These are phyloP conservation scores for Uropetala carovei DNA, from an alignment of 2,888 invertebrate species.

Conservation along the genomic window DNA sequence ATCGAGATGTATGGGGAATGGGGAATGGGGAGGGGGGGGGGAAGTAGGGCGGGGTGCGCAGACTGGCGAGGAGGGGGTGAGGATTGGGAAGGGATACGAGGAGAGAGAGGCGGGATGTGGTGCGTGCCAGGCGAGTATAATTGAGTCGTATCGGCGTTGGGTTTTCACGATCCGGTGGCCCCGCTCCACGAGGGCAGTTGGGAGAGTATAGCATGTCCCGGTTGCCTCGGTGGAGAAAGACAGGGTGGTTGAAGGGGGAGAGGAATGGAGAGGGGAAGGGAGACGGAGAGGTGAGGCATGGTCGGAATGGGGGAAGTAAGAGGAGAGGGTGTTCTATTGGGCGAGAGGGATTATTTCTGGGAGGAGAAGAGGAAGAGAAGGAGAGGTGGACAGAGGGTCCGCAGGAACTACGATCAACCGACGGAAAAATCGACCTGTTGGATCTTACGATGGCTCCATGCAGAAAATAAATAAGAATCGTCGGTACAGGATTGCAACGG, in stretches of 20 bases:
- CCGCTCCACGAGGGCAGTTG: too few relatives aligned
- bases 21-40: conserved; percentile 60
- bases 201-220: too few relatives aligned
- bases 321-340: not conserved
- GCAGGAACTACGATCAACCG: too few relatives aligned
- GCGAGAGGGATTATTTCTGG: too few relatives aligned
- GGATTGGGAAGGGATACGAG: not conserved
- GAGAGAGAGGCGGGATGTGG: not conserved
- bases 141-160: too few relatives aligned
- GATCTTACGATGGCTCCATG: too few relatives aligned
- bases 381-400: not conserved
- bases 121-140: not conserved
- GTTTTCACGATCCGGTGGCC: too few relatives aligned
- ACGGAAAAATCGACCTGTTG: too few relatives aligned
- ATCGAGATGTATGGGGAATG: not conserved
- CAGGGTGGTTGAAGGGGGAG: not conserved
- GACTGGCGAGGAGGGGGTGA: conserved; percentile 45
- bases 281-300: too few relatives aligned
- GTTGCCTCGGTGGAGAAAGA: not conserved
- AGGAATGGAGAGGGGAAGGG: too few relatives aligned
- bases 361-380: not conserved
- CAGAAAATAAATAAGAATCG: too few relatives aligned
- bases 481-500: too few relatives aligned
- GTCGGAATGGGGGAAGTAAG: not conserved
- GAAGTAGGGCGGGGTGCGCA: not conserved